A percentile compares a stretch with the other conserved stretches of the same genome.
phyloP scores from a whole-genome alignment of 2,113 vertebrate species.

The Tetraodon nigroviridis region DNA sequence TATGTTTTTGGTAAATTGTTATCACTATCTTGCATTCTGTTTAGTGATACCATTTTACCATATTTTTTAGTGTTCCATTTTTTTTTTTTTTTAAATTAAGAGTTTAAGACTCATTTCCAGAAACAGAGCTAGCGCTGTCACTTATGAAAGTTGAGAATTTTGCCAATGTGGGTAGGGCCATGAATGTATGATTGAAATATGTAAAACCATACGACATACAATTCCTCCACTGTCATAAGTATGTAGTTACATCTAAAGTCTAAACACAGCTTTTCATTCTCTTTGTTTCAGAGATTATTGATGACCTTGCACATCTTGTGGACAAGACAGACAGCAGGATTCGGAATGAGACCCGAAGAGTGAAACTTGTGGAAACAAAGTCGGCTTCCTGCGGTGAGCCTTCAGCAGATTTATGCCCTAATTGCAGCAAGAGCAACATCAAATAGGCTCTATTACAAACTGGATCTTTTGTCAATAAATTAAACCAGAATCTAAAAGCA shows the following conservation, averaged over 20 bases:
- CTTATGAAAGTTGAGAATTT: too few species aligned
- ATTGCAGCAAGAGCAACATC: not conserved
- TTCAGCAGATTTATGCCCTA: not conserved
- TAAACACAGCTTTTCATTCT: constrained; percentile 5
- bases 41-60: not conserved
- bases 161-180: too few species aligned
- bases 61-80: constrained; percentile 13
- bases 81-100: too few species aligned
- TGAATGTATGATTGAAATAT: too few species aligned
- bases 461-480: too few species aligned
- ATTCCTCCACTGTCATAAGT: too few species aligned
- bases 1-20: not conserved
- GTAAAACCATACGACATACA: too few species aligned
- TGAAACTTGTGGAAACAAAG: constrained; percentile 88
- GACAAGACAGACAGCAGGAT: constrained; percentile 88
- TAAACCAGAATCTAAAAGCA: too few species aligned
- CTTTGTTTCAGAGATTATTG: constrained; percentile 85
- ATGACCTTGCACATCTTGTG: constrained; percentile 90
- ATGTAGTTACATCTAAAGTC: too few species aligned
- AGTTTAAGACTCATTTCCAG: too few species aligned
- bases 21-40: not conserved
- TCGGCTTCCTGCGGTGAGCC: constrained; percentile 89
- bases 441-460: too few species aligned
- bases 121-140: too few species aligned
- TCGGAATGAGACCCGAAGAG: constrained; percentile 81